Base-by-base conservation (phyloP, 2,113 vertebrate genomes). In the Gymnogyps californianus region DNA sequence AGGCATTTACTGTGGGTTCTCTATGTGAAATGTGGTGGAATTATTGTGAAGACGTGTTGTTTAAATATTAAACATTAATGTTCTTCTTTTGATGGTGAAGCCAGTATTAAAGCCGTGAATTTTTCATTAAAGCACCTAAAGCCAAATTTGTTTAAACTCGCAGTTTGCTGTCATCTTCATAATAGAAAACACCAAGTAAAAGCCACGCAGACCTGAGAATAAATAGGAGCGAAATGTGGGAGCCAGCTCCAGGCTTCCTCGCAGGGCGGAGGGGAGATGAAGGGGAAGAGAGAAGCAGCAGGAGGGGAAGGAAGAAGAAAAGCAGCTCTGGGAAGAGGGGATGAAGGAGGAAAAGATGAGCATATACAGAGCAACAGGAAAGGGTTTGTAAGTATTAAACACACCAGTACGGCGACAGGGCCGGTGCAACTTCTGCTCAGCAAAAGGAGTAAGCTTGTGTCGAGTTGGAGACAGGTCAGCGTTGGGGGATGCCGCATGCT, bases 1-100 rank as follows among this genome's bases (percentile, higher is more conserved):
- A 87, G 92, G 80, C 65, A 17, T 78, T 93, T 92, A 61, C 72
- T 87, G 83, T 83, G 77, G 54, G 38, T 82, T 94, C 51, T 84
- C 61, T 62, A 7, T 42, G 47, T 89, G 59, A 93, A 92, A 76
- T 88, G 90, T 71, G 88, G 72, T 95, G 93, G 93, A 96, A 96
- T 96, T 91, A 95, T 86, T 90, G 79, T 88, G 91, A 92, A 89
- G 82, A 89, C 7, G 8, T 65, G 54, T 91, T 97, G 89, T 93
- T 95, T 93, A 96, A 93, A 94, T 93, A 93, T 96, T 93, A 93
- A 97, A 96, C 40, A 94, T 89, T 93, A 92, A 95, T 93, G 72
- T 66, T 89, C 31, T 91, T 85, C 89, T 96, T 96, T 96, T 96
- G 93, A 95, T 90, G 55, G 80, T 76, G 89, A 96, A 96, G 65